A percentile compares a stretch with the other conserved stretches of the same genome.
Conservation (phyloP, 2,888 invertebrate species). For the Galerucella calmariensis region DNA sequence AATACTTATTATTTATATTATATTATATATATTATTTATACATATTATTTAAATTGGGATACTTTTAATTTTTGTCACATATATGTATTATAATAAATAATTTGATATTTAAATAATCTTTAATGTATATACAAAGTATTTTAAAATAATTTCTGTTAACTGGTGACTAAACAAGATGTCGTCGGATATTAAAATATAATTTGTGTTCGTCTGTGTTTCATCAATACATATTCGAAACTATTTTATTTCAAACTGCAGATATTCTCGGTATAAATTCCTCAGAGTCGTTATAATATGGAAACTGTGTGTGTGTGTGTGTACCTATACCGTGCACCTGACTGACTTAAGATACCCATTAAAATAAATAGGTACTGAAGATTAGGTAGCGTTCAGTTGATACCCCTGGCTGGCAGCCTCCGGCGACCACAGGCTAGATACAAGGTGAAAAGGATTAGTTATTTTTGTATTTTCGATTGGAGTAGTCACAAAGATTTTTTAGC, state of each 20-base stretch:
- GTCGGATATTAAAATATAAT: background rate
- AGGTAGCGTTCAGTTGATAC: constrained; percentile 44
- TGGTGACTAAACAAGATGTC: background rate
- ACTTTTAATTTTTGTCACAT: too few species aligned
- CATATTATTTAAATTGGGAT: background rate
- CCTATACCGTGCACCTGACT: constrained; percentile 34
- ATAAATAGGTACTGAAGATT: constrained; percentile 46
- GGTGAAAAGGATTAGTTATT: constrained; percentile 26
- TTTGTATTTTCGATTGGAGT: constrained; percentile 18
- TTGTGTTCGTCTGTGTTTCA: constrained; percentile 2
- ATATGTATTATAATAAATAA: too few species aligned
- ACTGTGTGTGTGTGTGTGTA: constrained; percentile 3
- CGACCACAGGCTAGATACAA: constrained; percentile 14
- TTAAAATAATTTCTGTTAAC: background rate
- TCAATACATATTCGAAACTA: constrained; percentile 8
- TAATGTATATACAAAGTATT: too few species aligned
- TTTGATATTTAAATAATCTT: too few species aligned
- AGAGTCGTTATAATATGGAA: constrained; percentile 28
- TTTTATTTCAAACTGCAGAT: constrained; percentile 19
- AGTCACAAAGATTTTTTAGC: constrained; percentile 21
- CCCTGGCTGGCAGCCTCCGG: constrained; percentile 14
- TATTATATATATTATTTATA: too few species aligned
- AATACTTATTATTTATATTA: too few species aligned
- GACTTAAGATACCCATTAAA: constrained; percentile 38
- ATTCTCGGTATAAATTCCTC: constrained; percentile 30